These are phyloP conservation scores for Torymus aiolomorphi DNA, from an alignment of 2,888 invertebrate genomes.

Conservation along the genomic window DNA sequence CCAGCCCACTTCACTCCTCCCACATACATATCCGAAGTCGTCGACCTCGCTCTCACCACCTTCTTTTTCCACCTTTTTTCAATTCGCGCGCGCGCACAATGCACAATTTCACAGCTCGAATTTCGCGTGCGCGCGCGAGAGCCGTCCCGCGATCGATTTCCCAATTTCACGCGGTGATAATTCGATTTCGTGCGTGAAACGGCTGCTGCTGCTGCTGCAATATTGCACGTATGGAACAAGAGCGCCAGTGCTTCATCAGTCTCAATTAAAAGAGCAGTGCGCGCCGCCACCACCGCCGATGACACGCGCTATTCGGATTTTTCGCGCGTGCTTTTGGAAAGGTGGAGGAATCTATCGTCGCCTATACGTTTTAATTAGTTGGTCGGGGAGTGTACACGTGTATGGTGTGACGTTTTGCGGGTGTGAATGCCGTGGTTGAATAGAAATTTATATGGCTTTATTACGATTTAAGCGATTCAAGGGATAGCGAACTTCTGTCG, in stretches of 20 bases:
- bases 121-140: neutral
- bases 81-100: neutral
- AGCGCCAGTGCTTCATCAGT: slow-evolving; percentile 8
- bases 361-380: too few species aligned
- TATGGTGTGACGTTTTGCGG: too few species aligned
- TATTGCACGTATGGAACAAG: neutral
- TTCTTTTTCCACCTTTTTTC: neutral
- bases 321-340: neutral
- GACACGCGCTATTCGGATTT: neutral
- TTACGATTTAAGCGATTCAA: too few species aligned
- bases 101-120: slow-evolving; percentile 11
- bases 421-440: too few species aligned
- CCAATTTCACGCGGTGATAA: slow-evolving; percentile 48
- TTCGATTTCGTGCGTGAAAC: slow-evolving; percentile 41
- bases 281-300: too few species aligned
- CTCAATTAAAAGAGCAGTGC: slow-evolving; percentile 22
- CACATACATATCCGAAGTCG: neutral
- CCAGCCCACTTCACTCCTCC: too few species aligned
- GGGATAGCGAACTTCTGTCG: too few species aligned
- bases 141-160: slow-evolving; percentile 39
- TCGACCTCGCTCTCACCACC: neutral
- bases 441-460: too few species aligned
- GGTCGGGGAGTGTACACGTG: too few species aligned
- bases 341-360: too few species aligned
- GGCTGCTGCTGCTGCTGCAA: neutral